A percentile compares a stretch with the other conserved stretches of the same genome.
These are phyloP conservation scores for Acanthosoma haemorrhoidale DNA, from an alignment of 2,888 invertebrate species.

Conservation along the genomic window DNA sequence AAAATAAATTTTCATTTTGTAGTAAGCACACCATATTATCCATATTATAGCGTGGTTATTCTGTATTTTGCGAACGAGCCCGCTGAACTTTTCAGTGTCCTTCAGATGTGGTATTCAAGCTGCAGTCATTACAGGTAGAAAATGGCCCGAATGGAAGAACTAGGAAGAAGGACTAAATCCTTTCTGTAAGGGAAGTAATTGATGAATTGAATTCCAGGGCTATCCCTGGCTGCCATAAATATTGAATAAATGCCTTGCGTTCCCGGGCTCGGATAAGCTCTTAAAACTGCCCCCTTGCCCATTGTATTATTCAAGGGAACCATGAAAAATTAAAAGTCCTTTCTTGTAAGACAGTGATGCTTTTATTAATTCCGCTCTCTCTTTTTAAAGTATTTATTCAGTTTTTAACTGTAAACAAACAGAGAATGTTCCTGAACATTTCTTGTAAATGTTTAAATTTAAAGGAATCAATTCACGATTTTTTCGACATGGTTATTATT, in stretches of 20 bases:
- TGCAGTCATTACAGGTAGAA: no score
- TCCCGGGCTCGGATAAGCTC: background rate
- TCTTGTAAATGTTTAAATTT: no score
- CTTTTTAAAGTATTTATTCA: background rate
- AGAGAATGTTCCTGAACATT: no score
- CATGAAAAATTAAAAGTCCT: background rate
- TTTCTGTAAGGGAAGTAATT: background rate
- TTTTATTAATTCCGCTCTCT: background rate
- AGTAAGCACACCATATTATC: no score
- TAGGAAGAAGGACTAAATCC: no score
- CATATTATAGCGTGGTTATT: no score
- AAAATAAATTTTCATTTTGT: no score
- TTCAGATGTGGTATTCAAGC: no score
- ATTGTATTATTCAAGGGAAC: background rate
- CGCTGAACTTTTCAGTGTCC: background rate
- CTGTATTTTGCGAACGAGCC: background rate
- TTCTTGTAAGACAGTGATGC: constrained; percentile 2
- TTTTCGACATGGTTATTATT: no score
- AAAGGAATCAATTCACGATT: no score
- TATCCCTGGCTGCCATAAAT: background rate
- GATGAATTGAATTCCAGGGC: background rate
- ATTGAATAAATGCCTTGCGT: background rate
- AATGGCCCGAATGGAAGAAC: no score
- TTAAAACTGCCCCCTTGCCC: background rate
- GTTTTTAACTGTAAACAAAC: no score